These are phyloP conservation scores for Myopa tessellatipennis DNA, from an alignment of 2,888 invertebrate species.

Conservation along the genomic window DNA sequence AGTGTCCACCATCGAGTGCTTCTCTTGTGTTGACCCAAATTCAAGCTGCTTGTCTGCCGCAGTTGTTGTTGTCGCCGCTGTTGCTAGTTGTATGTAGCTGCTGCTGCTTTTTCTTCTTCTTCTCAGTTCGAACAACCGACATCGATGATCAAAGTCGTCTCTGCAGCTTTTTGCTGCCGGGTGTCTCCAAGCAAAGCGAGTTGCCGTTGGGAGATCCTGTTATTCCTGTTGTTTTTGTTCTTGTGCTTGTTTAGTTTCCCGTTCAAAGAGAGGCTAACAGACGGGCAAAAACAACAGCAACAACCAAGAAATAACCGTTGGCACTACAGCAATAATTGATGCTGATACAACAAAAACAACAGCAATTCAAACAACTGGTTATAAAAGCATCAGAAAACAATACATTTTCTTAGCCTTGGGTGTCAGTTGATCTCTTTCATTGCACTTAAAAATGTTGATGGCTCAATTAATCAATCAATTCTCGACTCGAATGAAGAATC, in stretches of 20 bases:
- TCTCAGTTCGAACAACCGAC: no score
- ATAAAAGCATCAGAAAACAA: neutral
- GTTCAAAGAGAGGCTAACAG: neutral
- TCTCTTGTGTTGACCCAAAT: neutral
- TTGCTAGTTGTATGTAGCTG: neutral
- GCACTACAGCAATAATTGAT: neutral
- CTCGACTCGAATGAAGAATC: no score
- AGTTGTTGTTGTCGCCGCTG: neutral
- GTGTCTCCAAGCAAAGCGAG: neutral
- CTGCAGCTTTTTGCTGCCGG: neutral
- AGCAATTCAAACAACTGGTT: no score
- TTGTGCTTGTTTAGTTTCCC: neutral
- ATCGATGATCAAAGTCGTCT: neutral
- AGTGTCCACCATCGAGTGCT: neutral
- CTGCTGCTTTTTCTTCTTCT: no score
- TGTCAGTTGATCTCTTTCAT: neutral
- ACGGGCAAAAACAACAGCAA: neutral
- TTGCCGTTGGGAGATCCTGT: conserved; percentile 8
- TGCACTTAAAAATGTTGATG: no score
- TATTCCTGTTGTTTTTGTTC: neutral
- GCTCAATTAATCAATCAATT: no score
- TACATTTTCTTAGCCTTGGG: neutral
- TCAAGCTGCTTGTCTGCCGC: neutral
- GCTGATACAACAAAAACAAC: neutral
- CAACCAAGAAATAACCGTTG: neutral